A percentile compares a stretch with the other conserved stretches of the same genome.
Evolutionary conservation across 2,797 vertebrate species (phyloP).

Genomic region (Hemitrygon akajei): DNA sequence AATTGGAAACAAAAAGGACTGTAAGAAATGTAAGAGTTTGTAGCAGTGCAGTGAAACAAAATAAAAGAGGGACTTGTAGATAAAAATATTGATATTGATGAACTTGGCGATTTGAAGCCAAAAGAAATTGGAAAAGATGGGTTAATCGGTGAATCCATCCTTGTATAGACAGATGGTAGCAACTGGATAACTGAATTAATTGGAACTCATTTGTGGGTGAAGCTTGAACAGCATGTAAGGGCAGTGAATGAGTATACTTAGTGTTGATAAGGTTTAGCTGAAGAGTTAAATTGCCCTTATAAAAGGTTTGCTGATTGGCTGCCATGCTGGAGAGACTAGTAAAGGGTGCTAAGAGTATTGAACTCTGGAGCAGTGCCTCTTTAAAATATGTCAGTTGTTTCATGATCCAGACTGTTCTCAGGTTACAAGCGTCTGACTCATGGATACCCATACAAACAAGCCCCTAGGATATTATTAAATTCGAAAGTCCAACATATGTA

Average conservation of each 20-base stretch:
- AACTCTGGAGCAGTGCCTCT: neutral
- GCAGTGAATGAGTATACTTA: neutral
- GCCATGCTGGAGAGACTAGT: neutral
- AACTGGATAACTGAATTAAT: too few relatives aligned
- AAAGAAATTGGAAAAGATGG: neutral
- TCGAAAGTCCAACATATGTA: too few relatives aligned
- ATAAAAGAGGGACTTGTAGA: too few relatives aligned
- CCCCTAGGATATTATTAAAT: too few relatives aligned
- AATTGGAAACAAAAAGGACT: neutral
- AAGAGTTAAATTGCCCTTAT: neutral
- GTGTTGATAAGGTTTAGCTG: neutral
- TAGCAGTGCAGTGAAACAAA: neutral
- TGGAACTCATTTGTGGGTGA: neutral
- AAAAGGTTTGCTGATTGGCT: neutral
- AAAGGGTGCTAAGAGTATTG: neutral
- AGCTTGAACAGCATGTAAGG: neutral
- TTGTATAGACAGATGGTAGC: neutral
- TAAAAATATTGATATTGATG: neutral
- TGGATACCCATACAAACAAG: too few relatives aligned
- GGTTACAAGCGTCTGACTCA: too few relatives aligned
- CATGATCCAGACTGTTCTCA: neutral
- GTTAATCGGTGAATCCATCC: neutral
- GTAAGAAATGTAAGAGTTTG: neutral
- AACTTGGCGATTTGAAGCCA: neutral
- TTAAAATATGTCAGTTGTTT: neutral